Conservation (phyloP, 2,888 invertebrate species). For the Mycalesis mineus region DNA sequence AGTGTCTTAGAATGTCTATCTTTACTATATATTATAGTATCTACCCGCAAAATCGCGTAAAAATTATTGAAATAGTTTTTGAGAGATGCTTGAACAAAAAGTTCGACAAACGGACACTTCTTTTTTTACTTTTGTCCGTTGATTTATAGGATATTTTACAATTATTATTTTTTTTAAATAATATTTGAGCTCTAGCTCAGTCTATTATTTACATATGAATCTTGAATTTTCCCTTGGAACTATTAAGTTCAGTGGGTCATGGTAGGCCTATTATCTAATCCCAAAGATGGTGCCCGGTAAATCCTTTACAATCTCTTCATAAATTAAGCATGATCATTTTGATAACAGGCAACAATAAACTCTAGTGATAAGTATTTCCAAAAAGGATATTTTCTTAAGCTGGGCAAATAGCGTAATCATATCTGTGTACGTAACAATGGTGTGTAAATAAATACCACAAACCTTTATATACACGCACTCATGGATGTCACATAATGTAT, state of each 20-base stretch:
- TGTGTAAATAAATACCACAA: slow-evolving; percentile 12
- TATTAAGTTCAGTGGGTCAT: slow-evolving; percentile 18
- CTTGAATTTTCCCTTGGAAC: slow-evolving; percentile 6
- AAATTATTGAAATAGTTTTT: no score
- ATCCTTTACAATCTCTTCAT: slow-evolving; percentile 4
- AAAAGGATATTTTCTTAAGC: slow-evolving; percentile 17
- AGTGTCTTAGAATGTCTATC: no score
- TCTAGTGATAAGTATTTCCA: slow-evolving; percentile 8
- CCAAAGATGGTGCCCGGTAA: slow-evolving; percentile 1
- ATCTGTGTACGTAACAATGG: neutral
- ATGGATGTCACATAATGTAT: neutral
- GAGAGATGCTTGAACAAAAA: no score
- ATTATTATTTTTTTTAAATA: no score
- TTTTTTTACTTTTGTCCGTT: no score
- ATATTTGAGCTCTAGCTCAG: no score
- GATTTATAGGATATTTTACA: no score
- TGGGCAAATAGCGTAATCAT: slow-evolving; percentile 17
- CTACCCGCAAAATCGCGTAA: no score
- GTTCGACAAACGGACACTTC: no score
- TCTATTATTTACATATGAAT: no score
- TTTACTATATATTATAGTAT: no score
- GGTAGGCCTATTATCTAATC: slow-evolving; percentile 9
- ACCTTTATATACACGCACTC: slow-evolving; percentile 3
- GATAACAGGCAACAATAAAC: slow-evolving; percentile 13
- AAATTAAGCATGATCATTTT: slow-evolving; percentile 3